These are phyloP conservation scores for Palythoa grandis DNA, from an alignment of 92 coral and sea anemone species.

Conservation along the genomic window DNA sequence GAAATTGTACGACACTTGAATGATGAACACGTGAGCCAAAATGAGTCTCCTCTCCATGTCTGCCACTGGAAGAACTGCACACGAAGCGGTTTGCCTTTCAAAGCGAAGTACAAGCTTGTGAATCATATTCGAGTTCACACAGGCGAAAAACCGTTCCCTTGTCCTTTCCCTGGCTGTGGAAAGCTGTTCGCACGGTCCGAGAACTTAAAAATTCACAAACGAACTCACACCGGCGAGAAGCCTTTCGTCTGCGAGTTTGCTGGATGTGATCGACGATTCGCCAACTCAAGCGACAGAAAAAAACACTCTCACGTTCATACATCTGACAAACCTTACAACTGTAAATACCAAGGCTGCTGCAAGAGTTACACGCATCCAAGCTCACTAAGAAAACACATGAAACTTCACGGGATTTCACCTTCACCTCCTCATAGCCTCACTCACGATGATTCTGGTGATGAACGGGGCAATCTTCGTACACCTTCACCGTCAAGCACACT, in stretches of 20 bases:
- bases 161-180: slow-evolving; percentile 99
- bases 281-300: slow-evolving; percentile 99
- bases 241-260: slow-evolving; percentile 97
- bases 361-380: slow-evolving; percentile 99
- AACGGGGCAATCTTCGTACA: slow-evolving; percentile 52
- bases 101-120: slow-evolving; percentile 98
- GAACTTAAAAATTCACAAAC: slow-evolving; percentile 95
- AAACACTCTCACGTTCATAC: slow-evolving; percentile 99
- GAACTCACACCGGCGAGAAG: slow-evolving; percentile 99
- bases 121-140: slow-evolving; percentile 98
- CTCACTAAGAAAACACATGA: slow-evolving; percentile 97
- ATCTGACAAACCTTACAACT: slow-evolving; percentile 97
- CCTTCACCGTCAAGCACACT: slow-evolving; percentile 74
- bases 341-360: slow-evolving; percentile 94
- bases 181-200: slow-evolving; percentile 99
- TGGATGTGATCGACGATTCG: slow-evolving; percentile 97
- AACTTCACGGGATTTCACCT: slow-evolving; percentile 92
- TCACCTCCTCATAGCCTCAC: slow-evolving; percentile 80
- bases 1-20: slow-evolving; percentile 97
- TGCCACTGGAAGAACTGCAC: slow-evolving; percentile 98
- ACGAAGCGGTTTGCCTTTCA: slow-evolving; percentile 93
- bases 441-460: slow-evolving; percentile 65
- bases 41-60: slow-evolving; percentile 95
- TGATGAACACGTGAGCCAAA: slow-evolving; percentile 99
- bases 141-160: slow-evolving; percentile 97